Percentiles rank a stretch among this genome's conserved stretches.
Conservation (phyloP, 2,888 invertebrate species). For the Scaptomyza tumidula region DNA sequence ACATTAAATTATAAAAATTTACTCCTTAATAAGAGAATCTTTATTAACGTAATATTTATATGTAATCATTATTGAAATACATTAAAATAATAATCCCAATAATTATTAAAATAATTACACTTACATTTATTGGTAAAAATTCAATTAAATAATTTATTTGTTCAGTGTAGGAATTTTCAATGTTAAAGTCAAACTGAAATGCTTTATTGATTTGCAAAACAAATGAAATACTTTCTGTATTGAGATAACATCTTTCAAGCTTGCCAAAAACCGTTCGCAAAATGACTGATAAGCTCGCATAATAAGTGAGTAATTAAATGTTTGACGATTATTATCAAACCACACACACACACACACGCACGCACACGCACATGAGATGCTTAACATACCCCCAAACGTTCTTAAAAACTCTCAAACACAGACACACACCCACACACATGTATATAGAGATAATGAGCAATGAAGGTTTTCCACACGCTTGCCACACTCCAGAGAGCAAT, state of each 20-base stretch:
- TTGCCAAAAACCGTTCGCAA: conserved; percentile 20
- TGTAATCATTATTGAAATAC: no score
- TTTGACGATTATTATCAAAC: conserved; percentile 61
- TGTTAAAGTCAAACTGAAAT: background rate
- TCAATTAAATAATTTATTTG: no score
- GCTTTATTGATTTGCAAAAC: conserved; percentile 3
- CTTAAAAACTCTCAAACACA: conserved; percentile 11
- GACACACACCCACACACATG: conserved; percentile 11
- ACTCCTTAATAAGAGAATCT: no score
- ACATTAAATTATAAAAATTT: no score
- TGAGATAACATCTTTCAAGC: conserved; percentile 9
- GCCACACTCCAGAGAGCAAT: conserved; percentile 34
- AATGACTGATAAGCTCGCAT: conserved; percentile 59
- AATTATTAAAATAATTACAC: no score
- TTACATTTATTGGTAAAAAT: no score
- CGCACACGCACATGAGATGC: conserved; percentile 12
- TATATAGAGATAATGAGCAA: conserved; percentile 41
- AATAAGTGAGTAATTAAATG: conserved; percentile 71
- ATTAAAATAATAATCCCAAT: no score
- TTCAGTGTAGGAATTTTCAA: background rate
- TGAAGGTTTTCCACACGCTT: conserved; percentile 34
- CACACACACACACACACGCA: conserved; percentile 18
- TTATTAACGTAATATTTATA: no score
- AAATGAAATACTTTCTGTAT: background rate
- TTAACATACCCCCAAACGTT: conserved; percentile 2